A percentile compares a stretch with the other conserved stretches of the same genome.
Evolutionary conservation across 2,797 vertebrate genomes (phyloP).

Genomic region (Telmatherina bonti): DNA sequence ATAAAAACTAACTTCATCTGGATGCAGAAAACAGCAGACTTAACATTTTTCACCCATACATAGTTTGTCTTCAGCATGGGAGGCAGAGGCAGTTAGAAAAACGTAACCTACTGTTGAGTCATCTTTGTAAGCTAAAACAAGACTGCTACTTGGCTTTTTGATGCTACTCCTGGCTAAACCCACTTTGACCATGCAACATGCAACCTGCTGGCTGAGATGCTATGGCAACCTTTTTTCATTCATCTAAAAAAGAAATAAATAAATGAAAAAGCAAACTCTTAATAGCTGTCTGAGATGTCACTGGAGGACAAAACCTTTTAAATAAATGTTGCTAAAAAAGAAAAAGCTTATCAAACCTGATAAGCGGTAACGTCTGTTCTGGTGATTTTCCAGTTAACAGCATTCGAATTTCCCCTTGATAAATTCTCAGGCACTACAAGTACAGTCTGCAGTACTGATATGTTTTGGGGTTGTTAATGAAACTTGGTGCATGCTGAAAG

Average conservation of each 20-base stretch:
- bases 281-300: constrained; percentile 15
- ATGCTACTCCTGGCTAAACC: constrained; percentile 59
- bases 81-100: background rate
- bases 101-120: background rate
- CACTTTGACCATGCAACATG: constrained; percentile 26
- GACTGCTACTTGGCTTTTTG: constrained; percentile 10
- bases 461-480: constrained; percentile 52
- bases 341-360: constrained; percentile 40
- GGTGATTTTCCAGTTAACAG: constrained; percentile 37
- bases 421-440: constrained; percentile 49
- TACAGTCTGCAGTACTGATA: constrained; percentile 23
- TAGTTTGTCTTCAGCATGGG: constrained; percentile 51
- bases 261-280: constrained; percentile 22
- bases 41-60: constrained; percentile 45
- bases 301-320: constrained; percentile 20
- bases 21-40: background rate
- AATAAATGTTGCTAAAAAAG: constrained; percentile 4
- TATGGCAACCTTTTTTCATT: constrained; percentile 65
- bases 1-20: background rate
- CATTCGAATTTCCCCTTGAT: constrained; percentile 52
- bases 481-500: constrained; percentile 34
- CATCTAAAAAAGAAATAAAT: background rate
- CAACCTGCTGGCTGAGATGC: constrained; percentile 47
- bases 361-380: constrained; percentile 52
- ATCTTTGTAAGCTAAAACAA: background rate